Evolutionary conservation across 2,113 vertebrate species (phyloP).

Genomic region (Oostethus manadensis): DNA sequence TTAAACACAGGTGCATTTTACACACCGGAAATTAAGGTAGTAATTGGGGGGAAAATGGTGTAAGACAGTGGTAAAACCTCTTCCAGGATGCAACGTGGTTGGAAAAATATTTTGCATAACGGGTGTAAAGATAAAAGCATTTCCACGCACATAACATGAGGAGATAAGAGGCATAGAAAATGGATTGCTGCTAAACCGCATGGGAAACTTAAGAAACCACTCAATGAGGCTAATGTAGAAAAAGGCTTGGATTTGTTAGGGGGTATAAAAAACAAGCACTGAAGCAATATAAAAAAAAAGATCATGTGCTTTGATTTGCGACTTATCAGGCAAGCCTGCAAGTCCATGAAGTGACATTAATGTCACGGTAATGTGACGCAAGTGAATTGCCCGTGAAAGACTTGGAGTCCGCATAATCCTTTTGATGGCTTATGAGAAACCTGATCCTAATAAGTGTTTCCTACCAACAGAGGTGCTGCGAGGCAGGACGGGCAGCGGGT

Average conservation of each 20-base stretch:
- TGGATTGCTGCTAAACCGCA: not conserved
- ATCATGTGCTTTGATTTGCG: not conserved
- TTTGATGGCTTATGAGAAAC: no score
- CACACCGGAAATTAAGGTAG: no score
- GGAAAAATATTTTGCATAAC: not conserved
- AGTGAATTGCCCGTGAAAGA: no score
- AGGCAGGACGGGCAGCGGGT: conserved; percentile 85
- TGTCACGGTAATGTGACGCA: no score
- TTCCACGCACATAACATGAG: not conserved
- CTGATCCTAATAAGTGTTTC: not conserved
- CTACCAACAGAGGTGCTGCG: conserved; percentile 75
- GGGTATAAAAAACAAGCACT: not conserved
- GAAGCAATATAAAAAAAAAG: not conserved
- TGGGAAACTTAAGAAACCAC: not conserved
- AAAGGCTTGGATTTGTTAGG: not conserved
- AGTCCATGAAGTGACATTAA: no score
- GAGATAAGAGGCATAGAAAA: no score
- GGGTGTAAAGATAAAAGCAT: not conserved
- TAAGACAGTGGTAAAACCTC: no score
- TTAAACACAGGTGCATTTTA: no score
- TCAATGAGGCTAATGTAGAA: not conserved
- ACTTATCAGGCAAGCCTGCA: no score
- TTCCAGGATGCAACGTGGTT: no score
- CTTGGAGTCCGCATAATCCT: no score
- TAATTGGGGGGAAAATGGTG: no score